Evolutionary conservation across 1,140 invertebrate species (phyloP), one percentile per base, ranked within the genome.

Genomic region (Drosophila funebris): DNA sequence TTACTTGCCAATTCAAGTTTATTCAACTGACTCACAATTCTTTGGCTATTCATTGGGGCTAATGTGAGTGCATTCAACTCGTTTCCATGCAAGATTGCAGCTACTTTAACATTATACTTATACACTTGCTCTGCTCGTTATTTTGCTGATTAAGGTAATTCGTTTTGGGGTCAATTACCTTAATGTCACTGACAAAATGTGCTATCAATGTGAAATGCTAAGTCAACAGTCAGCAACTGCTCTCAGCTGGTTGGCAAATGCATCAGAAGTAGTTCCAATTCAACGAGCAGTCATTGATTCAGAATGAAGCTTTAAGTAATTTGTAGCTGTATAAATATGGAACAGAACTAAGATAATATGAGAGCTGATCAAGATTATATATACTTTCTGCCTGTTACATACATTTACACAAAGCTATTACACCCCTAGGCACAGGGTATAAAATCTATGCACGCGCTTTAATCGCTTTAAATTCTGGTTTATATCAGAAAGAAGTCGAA

Each of bases 21-120:
- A 46, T 69, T 69, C 57, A 69, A 69, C 66, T 53, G 18, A 13
- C 37, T 44, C 11, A 8, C 50, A 54, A 54, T 54, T 54, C 31
- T n/a, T n/a, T 60, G 13, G 57, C 14, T 29, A 46, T 8, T 22
- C 33, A 14, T 18, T 50, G 27, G 27, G 24, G 8, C 7, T 37
- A 27, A 39, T 58, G 41, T 41, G 56, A 60, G 66, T 62, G 57
- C 66, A 69, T 69, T 69, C 66, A 69, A 69, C 66, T 61, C n/a
- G 1, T 2, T 2, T 14, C 29, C 13, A 31, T 36, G 66, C 14
- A 7, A 33, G 33, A 43, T 52, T 43, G 18, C 24, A 60, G 41
- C 33, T 22, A 67, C 20, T 36, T 36, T 20, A 36, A 31, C 50
- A 46, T 44, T 27, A 11, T 13, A 36, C 33, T n/a, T 1, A n/a